Base-by-base conservation (phyloP, 2,888 invertebrate species). In the Drosophila meridionalis region DNA sequence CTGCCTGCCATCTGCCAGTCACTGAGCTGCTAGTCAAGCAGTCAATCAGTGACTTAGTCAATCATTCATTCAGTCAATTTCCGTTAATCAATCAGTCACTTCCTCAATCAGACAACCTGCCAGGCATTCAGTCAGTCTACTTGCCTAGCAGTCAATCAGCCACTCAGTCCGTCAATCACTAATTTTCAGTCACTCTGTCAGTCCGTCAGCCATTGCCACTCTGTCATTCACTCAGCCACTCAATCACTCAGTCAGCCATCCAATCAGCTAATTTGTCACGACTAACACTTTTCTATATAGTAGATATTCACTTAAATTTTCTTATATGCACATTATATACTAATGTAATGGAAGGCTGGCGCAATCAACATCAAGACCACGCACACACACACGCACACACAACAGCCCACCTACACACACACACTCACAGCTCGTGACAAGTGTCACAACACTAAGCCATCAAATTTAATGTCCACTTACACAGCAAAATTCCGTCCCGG, bases 281-380 rank as follows among this genome's bases (percentile, higher is more conserved):
- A 30, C 6, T n/a, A 42, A 26, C 26, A 47, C n/a, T 42, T 94
- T 94, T 95, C 95, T 87, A 69, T 58, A 14, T 26, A 53, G 12
- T 32, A 61, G 32, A 20, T 50, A 48, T 57, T 30, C 56, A 42
- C 56, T 56, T 42, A 30, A 28, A 36, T 66, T 32, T n/a, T 42
- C 42, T 1, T 20, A n/a, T 56, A 53, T 53, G 61, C 64, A 64
- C 70, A 45, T 57, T 69, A 67, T 62, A 57, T 65, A 74, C 77
- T 77, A 76, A 77, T 78, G 65, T 71, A 75, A 78, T 78, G 69
- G 65, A 59, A 65, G 68, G 76, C 59, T 45, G 59, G 72, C 67
- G 64, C 62, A 78, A 72, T 76, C 76, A 76, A 72, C 76, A 76
- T 71, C 72, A 75, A 75, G 26, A n/a, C 14, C 42, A n/a, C 34